Base-by-base conservation (phyloP, 2,888 invertebrate genomes). In the Sepiola atlantica region DNA sequence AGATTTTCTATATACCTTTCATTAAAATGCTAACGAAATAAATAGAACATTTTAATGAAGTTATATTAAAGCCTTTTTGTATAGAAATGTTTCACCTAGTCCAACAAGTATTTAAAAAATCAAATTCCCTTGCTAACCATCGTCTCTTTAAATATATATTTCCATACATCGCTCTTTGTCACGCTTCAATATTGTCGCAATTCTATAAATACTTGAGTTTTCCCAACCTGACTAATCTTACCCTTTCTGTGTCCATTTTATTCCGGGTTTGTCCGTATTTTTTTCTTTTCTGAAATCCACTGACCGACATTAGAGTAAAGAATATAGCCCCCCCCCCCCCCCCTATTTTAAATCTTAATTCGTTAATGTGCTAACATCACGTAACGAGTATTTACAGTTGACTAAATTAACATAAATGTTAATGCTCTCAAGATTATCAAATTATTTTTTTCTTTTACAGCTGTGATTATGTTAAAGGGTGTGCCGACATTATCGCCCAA, bases 401-500 rank as follows among this genome's bases (percentile, higher is more conserved):
- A 77, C 16, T 77, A 77, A 77, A 77, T 77, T 77, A 77, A 77
- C 77, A 77, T 77, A 32, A 32, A 77, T 77, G 77, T 77, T 77
- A 77, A 77, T 77, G n/a, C 77, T n/a, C n/a, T 77, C 77, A n/a
- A 77, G 77, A 77, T n/a, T 77, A n/a, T 77, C n/a, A 77, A 77
- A 77, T 10, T 14, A 14, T 77, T 77, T 18, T 10, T 14, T 16
- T 77, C n/a, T 18, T 77, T 14, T 77, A 77, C n/a, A 77, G n/a
- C n/a, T 77, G n/a, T 77, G n/a, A 77, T 77, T n/a, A n/a, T n/a
- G n/a, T n/a, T n/a, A n/a, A n/a, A 77, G 77, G 77, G 77, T 77
- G 77, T 77, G 77, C 77, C 77, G 77, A 77, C 77, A 77, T 77
- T n/a, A 77, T 16, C 77, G 77, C 77, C 32, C 45, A 45, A 45